A percentile compares a stretch with the other conserved stretches of the same genome.
Conservation (phyloP, 2,113 vertebrate species). For the Trematocara macrostoma region DNA sequence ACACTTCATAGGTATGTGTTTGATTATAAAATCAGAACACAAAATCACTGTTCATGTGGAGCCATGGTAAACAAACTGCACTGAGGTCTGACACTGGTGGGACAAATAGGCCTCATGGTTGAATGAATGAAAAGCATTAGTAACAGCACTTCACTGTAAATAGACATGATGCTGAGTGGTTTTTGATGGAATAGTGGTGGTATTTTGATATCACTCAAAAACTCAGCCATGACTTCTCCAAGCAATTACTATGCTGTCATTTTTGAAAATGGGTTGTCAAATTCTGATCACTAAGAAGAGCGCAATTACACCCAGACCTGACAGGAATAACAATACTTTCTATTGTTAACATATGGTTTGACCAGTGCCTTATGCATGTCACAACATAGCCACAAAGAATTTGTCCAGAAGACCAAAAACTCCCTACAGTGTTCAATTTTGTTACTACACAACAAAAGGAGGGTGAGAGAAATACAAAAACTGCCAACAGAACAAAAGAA, state of each 20-base stretch:
- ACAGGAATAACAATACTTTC: constrained; percentile 54
- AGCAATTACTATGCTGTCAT: constrained; percentile 68
- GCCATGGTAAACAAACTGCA: background rate
- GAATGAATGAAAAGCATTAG: constrained; percentile 43
- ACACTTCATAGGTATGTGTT: constrained; percentile 28
- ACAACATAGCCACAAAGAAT: background rate
- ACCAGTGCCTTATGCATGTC: constrained; percentile 1
- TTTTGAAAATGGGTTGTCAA: constrained; percentile 67
- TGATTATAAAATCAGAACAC: constrained; percentile 22
- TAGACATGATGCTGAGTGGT: constrained; percentile 37
- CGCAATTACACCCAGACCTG: constrained; percentile 58
- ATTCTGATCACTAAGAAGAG: constrained; percentile 61
- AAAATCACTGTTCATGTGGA: constrained; percentile 1
- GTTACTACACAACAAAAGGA: background rate
- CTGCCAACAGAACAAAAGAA: background rate
- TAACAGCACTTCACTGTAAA: constrained; percentile 50
- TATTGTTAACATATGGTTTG: constrained; percentile 51
- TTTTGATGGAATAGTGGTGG: constrained; percentile 4
- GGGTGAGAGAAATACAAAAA: background rate
- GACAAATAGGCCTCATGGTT: constrained; percentile 48
- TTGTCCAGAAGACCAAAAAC: background rate
- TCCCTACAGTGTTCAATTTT: background rate
- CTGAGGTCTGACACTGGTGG: constrained; percentile 33
- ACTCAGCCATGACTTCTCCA: constrained; percentile 58
- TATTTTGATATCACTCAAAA: constrained; percentile 60